Evolutionary conservation across 1,140 invertebrate species (phyloP).

Genomic region (Aphelenchoides fujianensis): DNA sequence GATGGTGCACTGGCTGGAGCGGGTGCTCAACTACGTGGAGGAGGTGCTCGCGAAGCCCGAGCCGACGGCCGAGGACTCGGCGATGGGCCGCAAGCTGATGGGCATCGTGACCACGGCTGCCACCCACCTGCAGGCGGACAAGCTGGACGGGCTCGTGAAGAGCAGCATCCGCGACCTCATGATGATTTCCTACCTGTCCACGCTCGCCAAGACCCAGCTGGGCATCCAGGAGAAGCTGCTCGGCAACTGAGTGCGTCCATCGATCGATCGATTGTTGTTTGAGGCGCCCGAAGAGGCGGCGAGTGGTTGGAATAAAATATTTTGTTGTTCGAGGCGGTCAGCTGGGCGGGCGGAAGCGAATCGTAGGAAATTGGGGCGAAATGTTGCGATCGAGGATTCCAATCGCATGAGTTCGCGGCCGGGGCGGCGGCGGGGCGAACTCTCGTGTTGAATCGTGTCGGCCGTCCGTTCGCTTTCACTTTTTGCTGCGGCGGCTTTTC

Average conservation of each 20-base stretch:
- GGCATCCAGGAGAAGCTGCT: slow-evolving; percentile 54
- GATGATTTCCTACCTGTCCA: slow-evolving; percentile 59
- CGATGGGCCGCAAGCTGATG: slow-evolving; percentile 55
- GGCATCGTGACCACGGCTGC: slow-evolving; percentile 53
- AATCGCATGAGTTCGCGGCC: too few relatives aligned
- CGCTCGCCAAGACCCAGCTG: slow-evolving; percentile 58
- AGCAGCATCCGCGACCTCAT: slow-evolving; percentile 57
- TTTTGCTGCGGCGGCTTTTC: too few relatives aligned
- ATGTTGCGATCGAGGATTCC: too few relatives aligned
- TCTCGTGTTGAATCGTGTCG: too few relatives aligned
- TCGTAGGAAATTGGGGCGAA: too few relatives aligned
- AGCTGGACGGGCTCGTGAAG: slow-evolving; percentile 54
- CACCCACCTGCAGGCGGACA: slow-evolving; percentile 56
- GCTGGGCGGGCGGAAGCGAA: too few relatives aligned
- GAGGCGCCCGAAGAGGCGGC: too few relatives aligned
- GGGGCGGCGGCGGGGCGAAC: too few relatives aligned
- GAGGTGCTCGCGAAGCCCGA: slow-evolving; percentile 48
- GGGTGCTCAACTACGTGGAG: slow-evolving; percentile 50
- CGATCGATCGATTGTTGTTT: slow-evolving; percentile 23
- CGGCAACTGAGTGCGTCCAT: slow-evolving; percentile 20
- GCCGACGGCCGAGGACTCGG: slow-evolving; percentile 42
- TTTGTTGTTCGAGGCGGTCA: too few relatives aligned
- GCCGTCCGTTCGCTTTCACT: too few relatives aligned
- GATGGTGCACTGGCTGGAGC: slow-evolving; percentile 53
- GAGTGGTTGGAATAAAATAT: too few relatives aligned